phyloP scores from a whole-genome alignment of 1,140 invertebrate species.

The Drosophila tsacasi region DNA sequence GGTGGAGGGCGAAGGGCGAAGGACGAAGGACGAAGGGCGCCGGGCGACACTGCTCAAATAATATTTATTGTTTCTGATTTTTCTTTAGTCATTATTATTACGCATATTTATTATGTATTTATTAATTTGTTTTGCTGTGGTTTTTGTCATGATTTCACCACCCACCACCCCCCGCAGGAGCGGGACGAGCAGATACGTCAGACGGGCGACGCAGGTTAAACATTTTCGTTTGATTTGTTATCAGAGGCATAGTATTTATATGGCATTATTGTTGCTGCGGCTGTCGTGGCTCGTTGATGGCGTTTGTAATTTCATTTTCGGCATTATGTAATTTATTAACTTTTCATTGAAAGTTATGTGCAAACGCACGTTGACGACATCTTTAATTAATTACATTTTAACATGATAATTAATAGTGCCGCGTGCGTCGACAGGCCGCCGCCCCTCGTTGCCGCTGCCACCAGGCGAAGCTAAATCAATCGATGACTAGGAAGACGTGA shows the following conservation, averaged over 20 bases:
- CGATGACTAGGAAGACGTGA: slow-evolving; percentile 33
- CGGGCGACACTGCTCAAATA: slow-evolving; percentile 67
- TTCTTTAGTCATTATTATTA: slow-evolving; percentile 82
- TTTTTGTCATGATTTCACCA: slow-evolving; percentile 30
- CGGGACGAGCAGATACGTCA: slow-evolving; percentile 24
- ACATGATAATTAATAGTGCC: slow-evolving; percentile 82
- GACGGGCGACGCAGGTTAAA: slow-evolving; percentile 35
- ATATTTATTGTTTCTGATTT: slow-evolving; percentile 82
- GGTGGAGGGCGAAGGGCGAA: background rate
- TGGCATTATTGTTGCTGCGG: slow-evolving; percentile 30
- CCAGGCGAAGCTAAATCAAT: slow-evolving; percentile 39
- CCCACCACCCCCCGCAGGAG: background rate
- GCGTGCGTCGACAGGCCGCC: slow-evolving; percentile 53
- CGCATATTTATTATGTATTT: slow-evolving; percentile 82
- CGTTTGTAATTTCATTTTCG: slow-evolving; percentile 82
- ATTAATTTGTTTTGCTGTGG: slow-evolving; percentile 81
- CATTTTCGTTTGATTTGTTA: slow-evolving; percentile 78
- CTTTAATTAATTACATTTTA: slow-evolving; percentile 84
- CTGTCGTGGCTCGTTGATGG: slow-evolving; percentile 67
- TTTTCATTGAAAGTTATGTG: slow-evolving; percentile 84
- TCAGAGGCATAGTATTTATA: slow-evolving; percentile 36
- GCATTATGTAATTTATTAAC: slow-evolving; percentile 83
- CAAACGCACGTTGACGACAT: slow-evolving; percentile 71
- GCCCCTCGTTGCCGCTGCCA: slow-evolving; percentile 2
- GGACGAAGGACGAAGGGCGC: background rate